A percentile compares a stretch with the other conserved stretches of the same genome.
These are phyloP conservation scores for Ormyrus labotus DNA, from an alignment of 2,888 invertebrate species.

Conservation along the genomic window DNA sequence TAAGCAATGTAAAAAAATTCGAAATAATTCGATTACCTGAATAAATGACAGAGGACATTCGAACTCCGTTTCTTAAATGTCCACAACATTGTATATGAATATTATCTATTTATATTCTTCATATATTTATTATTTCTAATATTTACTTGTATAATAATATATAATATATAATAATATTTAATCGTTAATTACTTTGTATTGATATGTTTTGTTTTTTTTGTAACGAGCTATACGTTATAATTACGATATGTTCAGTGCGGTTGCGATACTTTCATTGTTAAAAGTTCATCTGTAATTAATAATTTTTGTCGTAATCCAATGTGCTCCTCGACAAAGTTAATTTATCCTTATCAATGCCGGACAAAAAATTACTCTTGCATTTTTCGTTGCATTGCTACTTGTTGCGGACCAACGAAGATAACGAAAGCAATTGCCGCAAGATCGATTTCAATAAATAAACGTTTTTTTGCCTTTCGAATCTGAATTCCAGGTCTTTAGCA, in stretches of 20 bases:
- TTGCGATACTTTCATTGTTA: constrained; percentile 15
- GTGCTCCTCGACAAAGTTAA: constrained; percentile 1
- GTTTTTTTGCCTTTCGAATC: constrained; percentile 30
- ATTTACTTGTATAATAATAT: constrained; percentile 31
- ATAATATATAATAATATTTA: constrained; percentile 44
- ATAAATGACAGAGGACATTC: background rate
- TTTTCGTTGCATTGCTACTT: constrained; percentile 1
- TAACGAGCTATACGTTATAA: constrained; percentile 38
- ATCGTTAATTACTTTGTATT: constrained; percentile 47
- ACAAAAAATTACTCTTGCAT: constrained; percentile 5
- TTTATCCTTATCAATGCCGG: constrained; percentile 15
- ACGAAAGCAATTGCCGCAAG: background rate
- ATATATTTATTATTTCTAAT: constrained; percentile 17
- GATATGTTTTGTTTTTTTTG: constrained; percentile 49
- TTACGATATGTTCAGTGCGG: constrained; percentile 40
- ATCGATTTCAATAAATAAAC: constrained; percentile 7
- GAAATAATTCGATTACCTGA: too few relatives aligned
- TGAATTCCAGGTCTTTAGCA: constrained; percentile 20
- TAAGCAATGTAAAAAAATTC: too few relatives aligned
- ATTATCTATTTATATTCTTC: constrained; percentile 23
- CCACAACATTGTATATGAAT: constrained; percentile 36
- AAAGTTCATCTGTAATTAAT: background rate
- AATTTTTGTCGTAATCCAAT: background rate
- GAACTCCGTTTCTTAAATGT: constrained; percentile 13
- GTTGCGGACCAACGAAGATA: constrained; percentile 9